Conservation (phyloP, 2,888 invertebrate genomes). For the Hipparchia semele region DNA sequence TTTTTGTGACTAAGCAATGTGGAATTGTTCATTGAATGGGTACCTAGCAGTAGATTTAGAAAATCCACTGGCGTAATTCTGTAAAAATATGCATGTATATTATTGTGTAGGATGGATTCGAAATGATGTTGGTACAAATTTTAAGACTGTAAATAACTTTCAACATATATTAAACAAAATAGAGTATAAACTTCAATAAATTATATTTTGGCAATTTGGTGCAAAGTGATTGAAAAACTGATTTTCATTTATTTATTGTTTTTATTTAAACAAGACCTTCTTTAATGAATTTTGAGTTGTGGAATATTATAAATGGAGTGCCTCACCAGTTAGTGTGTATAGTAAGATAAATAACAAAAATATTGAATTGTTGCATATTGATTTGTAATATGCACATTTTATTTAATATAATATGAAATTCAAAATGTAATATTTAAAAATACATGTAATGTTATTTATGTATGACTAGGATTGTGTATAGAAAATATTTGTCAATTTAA, state of each 20-base stretch:
- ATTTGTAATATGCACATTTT: slow-evolving; percentile 21
- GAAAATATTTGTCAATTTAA: slow-evolving; percentile 20
- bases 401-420: slow-evolving; percentile 18
- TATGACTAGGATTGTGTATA: slow-evolving; percentile 14
- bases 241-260: slow-evolving; percentile 10
- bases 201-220: slow-evolving; percentile 37
- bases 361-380: slow-evolving; percentile 12
- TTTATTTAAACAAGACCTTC: slow-evolving; percentile 1
- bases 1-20: slow-evolving; percentile 77
- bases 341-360: slow-evolving; percentile 22
- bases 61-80: slow-evolving; percentile 59
- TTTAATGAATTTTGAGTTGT: slow-evolving; percentile 9
- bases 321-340: slow-evolving; percentile 25
- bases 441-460: not conserved
- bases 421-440: slow-evolving; percentile 8
- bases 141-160: slow-evolving; percentile 73
- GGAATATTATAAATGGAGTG: slow-evolving; percentile 19
- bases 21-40: slow-evolving; percentile 75
- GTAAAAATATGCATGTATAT: slow-evolving; percentile 59
- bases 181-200: slow-evolving; percentile 39
- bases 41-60: slow-evolving; percentile 67
- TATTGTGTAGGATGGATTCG: slow-evolving; percentile 57
- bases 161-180: slow-evolving; percentile 45
- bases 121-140: slow-evolving; percentile 74
- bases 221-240: slow-evolving; percentile 33